These are phyloP conservation scores for Rynchops niger DNA, from an alignment of 2,113 vertebrate species.

Conservation along the genomic window DNA sequence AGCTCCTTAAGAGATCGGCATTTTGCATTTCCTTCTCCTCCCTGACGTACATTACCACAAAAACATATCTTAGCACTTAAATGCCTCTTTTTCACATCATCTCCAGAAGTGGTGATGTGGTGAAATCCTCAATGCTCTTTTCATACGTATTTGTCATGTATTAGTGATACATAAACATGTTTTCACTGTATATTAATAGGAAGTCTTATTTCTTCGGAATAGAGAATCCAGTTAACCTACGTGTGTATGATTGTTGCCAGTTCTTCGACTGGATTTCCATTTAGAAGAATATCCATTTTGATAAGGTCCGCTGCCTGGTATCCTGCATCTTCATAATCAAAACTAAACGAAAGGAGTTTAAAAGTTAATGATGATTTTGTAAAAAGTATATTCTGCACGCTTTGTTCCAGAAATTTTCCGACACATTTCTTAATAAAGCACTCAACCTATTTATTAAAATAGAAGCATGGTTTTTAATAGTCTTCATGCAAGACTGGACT, in stretches of 20 bases:
- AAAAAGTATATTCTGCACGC: not conserved
- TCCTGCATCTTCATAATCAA: slow-evolving; percentile 96
- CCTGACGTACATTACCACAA: not conserved
- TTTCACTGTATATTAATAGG: not conserved
- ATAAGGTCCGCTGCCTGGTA: slow-evolving; percentile 89
- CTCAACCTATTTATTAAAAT: not conserved
- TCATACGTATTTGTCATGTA: not conserved
- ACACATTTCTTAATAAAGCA: not conserved
- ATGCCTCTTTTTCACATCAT: not conserved
- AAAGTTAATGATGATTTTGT: not conserved
- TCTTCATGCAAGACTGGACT: not conserved
- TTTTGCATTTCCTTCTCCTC: not conserved
- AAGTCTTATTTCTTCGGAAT: not conserved
- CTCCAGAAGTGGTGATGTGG: not conserved
- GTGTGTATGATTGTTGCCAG: slow-evolving; percentile 86
- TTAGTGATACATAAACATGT: not conserved
- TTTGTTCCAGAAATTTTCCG: not conserved
- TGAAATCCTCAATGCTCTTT: not conserved
- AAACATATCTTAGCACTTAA: not conserved
- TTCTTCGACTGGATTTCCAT: slow-evolving; percentile 90
- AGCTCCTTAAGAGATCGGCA: not conserved
- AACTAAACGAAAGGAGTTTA: slow-evolving; percentile 71
- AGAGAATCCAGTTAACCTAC: slow-evolving; percentile 67
- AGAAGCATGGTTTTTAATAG: not conserved
- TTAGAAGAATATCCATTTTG: slow-evolving; percentile 93